Percentiles rank a stretch among this genome's conserved stretches.
These are phyloP conservation scores for Carterocephalus palaemon DNA, from an alignment of 2,888 invertebrate species.

Conservation along the genomic window DNA sequence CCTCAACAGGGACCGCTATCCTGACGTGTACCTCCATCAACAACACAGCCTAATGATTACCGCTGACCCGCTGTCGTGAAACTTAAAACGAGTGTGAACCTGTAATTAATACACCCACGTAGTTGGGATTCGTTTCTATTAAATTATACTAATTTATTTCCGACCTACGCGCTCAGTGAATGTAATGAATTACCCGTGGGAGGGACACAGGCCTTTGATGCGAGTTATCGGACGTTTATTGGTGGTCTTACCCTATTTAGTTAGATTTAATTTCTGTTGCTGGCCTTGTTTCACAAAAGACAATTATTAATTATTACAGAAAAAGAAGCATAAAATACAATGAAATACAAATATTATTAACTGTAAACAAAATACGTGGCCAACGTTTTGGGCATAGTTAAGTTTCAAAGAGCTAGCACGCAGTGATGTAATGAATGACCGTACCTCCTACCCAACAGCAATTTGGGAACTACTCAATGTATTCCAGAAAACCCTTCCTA, in stretches of 20 bases:
- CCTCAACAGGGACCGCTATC: no score
- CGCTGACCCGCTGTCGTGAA: slow-evolving; percentile 6
- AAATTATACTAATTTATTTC: slow-evolving; percentile 20
- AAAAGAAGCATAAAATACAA: no score
- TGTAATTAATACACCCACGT: slow-evolving; percentile 5
- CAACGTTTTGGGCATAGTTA: no score
- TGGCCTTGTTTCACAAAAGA: no score
- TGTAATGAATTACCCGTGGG: slow-evolving; percentile 1
- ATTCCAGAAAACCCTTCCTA: slow-evolving; percentile 13
- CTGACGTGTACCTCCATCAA: no score
- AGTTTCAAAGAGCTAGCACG: slow-evolving; percentile 5
- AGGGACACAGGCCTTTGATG: neutral
- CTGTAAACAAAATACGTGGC: no score
- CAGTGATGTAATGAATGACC: slow-evolving; percentile 9
- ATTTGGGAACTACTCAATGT: slow-evolving; percentile 14
- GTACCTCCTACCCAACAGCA: neutral
- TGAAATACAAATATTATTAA: no score
- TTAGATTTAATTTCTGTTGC: neutral
- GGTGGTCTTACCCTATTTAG: neutral
- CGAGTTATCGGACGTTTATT: neutral
- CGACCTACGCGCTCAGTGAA: slow-evolving; percentile 7
- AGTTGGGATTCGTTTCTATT: slow-evolving; percentile 8
- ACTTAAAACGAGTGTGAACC: slow-evolving; percentile 3
- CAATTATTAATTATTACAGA: no score
- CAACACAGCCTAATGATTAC: no score